These are phyloP conservation scores for Apostichopus parvimensis DNA, from an alignment of 35 echinoderm and acorn worm species.

Conservation along the genomic window DNA sequence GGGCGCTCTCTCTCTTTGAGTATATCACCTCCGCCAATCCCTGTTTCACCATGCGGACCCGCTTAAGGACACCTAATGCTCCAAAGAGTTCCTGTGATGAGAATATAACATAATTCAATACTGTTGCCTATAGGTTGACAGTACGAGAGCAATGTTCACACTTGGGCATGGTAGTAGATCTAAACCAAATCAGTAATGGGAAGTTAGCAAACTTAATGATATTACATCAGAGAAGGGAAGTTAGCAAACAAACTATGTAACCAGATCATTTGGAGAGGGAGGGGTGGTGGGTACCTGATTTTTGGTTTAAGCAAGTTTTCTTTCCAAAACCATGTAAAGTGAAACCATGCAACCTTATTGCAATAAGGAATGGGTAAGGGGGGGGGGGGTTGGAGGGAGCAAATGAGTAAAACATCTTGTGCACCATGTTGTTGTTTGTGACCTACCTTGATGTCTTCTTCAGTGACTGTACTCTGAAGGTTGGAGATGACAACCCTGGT, in stretches of 20 bases:
- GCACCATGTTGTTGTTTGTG: background rate
- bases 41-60: constrained; percentile 72
- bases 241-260: too few species aligned
- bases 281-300: too few species aligned
- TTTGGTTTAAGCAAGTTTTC: too few species aligned
- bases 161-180: background rate
- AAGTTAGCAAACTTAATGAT: too few species aligned
- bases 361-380: too few species aligned
- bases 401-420: too few species aligned
- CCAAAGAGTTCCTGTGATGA: constrained; percentile 87
- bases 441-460: constrained; percentile 94
- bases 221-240: too few species aligned
- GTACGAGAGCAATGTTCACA: background rate
- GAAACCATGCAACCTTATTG: too few species aligned
- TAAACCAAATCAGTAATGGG: too few species aligned
- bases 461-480: constrained; percentile 85
- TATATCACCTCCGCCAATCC: constrained; percentile 91
- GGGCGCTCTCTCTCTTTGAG: constrained; percentile 72
- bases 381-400: too few species aligned
- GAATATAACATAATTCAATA: background rate
- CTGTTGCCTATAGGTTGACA: background rate
- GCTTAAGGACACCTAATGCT: constrained; percentile 75
- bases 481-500: constrained; percentile 83
- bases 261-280: too few species aligned
- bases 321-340: too few species aligned